A percentile compares a stretch with the other conserved stretches of the same genome.
Conservation (phyloP, 2,888 invertebrate genomes). For the Hirtodrosophila trivittata region DNA sequence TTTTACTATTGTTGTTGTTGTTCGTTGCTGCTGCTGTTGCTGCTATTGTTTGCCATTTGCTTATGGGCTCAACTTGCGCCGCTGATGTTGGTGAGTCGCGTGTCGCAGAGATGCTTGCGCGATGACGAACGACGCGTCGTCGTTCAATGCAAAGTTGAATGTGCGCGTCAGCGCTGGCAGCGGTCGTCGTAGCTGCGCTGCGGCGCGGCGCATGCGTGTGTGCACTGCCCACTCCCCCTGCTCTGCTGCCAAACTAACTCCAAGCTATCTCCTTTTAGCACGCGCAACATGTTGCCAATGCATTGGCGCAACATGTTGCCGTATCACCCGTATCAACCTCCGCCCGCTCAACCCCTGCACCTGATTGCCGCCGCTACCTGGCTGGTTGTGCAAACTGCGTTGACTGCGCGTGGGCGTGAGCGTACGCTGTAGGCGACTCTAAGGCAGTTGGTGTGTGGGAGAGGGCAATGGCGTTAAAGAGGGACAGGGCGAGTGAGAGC, state of each 20-base stretch:
- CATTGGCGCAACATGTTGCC: conserved; percentile 49
- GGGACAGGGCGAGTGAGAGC: background rate
- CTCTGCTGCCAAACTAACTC: too few relatives aligned
- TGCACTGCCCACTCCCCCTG: background rate
- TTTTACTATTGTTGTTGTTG: conserved; percentile 12
- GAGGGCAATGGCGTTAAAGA: background rate
- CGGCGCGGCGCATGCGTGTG: conserved; percentile 53
- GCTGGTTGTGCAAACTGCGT: conserved; percentile 36
- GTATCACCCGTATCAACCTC: background rate
- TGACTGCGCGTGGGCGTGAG: conserved; percentile 57
- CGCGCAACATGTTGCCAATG: conserved; percentile 39
- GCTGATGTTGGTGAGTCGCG: conserved; percentile 52
- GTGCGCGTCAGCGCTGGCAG: conserved; percentile 37
- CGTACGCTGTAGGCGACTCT: conserved; percentile 25
- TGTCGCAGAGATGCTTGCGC: conserved; percentile 63
- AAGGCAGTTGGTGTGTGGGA: conserved; percentile 5
- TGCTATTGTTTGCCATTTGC: conserved; percentile 47
- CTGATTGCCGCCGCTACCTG: conserved; percentile 40
- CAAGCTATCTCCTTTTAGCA: background rate
- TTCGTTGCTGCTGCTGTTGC: conserved; percentile 24
- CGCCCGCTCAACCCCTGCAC: conserved; percentile 12
- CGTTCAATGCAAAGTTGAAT: conserved; percentile 65
- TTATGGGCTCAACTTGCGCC: conserved; percentile 24
- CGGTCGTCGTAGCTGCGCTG: background rate
- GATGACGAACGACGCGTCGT: conserved; percentile 52